A percentile compares a stretch with the other conserved stretches of the same genome.
These are phyloP conservation scores for Chionoecetes opilio DNA, from an alignment of 1,140 invertebrate species.

Conservation along the genomic window DNA sequence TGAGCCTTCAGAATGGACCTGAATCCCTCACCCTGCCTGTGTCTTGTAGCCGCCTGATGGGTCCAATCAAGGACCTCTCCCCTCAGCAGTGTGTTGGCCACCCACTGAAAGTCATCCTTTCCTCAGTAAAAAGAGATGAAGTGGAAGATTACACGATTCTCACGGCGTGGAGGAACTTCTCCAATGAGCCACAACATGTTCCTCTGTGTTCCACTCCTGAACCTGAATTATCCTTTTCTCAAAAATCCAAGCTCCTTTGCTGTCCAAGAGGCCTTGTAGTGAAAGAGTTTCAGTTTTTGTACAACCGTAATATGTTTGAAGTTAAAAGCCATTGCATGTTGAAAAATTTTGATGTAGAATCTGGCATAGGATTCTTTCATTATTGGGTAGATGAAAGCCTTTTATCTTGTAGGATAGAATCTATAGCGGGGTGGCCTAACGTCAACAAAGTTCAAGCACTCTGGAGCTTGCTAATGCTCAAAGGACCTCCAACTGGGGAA, in stretches of 20 bases:
- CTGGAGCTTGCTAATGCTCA: not conserved
- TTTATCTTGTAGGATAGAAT: not conserved
- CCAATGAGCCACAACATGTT: not conserved
- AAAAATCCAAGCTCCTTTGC: not conserved
- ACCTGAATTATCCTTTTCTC: not conserved
- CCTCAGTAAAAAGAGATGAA: not conserved
- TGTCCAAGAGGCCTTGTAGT: slow-evolving; percentile 48
- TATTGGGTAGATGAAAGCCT: not conserved
- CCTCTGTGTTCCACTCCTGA: too few relatives aligned
- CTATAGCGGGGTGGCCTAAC: not conserved
- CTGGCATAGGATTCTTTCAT: not conserved
- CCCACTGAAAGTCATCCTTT: not conserved
- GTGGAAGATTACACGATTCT: not conserved
- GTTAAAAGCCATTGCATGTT: not conserved
- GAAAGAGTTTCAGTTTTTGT: not conserved
- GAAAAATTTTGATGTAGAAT: slow-evolving; percentile 1
- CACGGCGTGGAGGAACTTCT: not conserved
- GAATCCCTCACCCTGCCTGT: not conserved
- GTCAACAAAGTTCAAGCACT: slow-evolving; percentile 19
- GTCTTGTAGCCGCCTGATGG: not conserved
- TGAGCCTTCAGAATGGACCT: not conserved
- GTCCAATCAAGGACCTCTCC: not conserved
- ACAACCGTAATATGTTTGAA: not conserved
- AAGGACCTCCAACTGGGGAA: not conserved
- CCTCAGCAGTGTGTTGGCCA: not conserved